These are phyloP conservation scores for Hipparchia sbordonii DNA, from an alignment of 2,888 invertebrate species.

Conservation along the genomic window DNA sequence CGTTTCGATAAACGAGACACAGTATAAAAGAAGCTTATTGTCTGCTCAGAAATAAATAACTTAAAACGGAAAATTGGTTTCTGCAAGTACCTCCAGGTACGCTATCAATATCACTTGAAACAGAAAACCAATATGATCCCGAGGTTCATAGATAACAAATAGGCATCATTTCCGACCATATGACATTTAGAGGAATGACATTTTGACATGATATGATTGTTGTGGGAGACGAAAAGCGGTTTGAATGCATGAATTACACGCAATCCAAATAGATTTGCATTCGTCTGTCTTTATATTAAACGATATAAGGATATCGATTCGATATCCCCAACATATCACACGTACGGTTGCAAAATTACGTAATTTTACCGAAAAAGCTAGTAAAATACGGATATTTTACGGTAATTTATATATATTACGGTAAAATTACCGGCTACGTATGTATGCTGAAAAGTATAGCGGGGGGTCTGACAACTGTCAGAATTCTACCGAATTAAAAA, in stretches of 20 bases:
- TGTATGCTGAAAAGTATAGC: no score
- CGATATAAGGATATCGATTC: neutral
- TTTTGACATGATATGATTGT: constrained; percentile 63
- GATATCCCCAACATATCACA: no score
- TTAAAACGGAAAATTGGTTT: neutral
- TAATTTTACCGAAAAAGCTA: no score
- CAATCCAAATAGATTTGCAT: constrained; percentile 46
- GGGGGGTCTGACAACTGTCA: no score
- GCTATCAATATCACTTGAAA: neutral
- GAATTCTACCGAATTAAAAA: no score
- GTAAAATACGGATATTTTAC: no score
- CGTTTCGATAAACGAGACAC: no score
- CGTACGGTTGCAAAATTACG: no score
- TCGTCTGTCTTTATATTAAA: neutral
- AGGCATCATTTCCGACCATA: constrained; percentile 41
- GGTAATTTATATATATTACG: no score
- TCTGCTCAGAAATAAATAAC: neutral
- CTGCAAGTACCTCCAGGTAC: neutral
- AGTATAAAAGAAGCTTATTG: neutral
- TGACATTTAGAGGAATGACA: constrained; percentile 50
- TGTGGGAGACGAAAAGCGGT: constrained; percentile 52
- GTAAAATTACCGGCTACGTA: no score
- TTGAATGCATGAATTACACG: constrained; percentile 61
- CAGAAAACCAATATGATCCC: constrained; percentile 2
- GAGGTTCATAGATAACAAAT: neutral